Evolutionary conservation across 2,888 invertebrate genomes (phyloP).

Genomic region (Bombyx huttoni): DNA sequence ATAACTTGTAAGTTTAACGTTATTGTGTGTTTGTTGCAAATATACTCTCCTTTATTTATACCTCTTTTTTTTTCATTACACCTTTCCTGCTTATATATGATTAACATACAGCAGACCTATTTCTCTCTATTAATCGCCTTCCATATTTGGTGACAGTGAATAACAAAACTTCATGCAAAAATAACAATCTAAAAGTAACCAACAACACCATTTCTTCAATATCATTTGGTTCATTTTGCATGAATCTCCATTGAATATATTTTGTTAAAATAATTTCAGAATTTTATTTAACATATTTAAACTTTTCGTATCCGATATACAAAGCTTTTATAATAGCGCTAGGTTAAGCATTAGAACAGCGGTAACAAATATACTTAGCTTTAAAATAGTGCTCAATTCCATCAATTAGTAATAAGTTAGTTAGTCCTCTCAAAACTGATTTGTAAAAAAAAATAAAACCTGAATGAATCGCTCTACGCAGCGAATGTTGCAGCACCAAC

Average conservation of each 20-base stretch:
- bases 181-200: conserved; percentile 47
- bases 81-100: conserved; percentile 57
- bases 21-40: conserved; percentile 71
- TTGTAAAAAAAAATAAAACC: neutral
- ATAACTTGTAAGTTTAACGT: conserved; percentile 51
- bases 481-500: too few species aligned
- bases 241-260: conserved; percentile 59
- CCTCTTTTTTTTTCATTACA: conserved; percentile 69
- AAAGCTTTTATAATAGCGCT: conserved; percentile 62
- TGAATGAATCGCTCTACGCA: too few species aligned
- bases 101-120: conserved; percentile 56
- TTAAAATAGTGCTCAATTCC: conserved; percentile 47
- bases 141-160: conserved; percentile 59
- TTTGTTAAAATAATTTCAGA: conserved; percentile 34
- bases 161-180: conserved; percentile 49
- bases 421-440: neutral
- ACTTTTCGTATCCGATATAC: conserved; percentile 44
- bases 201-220: conserved; percentile 71
- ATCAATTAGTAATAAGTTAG: neutral
- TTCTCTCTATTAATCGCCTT: conserved; percentile 49
- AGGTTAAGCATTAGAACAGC: conserved; percentile 59
- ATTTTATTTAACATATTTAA: conserved; percentile 31
- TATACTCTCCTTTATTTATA: conserved; percentile 68
- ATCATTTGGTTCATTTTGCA: conserved; percentile 68
- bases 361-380: conserved; percentile 45